Evolutionary conservation across 2,888 invertebrate genomes (phyloP), one percentile per base, ranked within the genome.

Genomic region (Patella depressa): DNA sequence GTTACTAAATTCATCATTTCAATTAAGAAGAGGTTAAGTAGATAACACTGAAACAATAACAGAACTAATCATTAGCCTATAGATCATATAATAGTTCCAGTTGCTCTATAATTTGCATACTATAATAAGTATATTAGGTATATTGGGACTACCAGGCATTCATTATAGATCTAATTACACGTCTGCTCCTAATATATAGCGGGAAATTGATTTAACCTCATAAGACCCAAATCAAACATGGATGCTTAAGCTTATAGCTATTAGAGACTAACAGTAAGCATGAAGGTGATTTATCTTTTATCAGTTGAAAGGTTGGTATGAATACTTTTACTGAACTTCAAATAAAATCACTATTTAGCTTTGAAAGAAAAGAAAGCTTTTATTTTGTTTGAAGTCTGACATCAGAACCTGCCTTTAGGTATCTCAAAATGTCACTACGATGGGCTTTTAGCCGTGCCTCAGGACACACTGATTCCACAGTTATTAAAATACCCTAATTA

Each of bases 401-500:
- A 45, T 45, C 45, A 45, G 45, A 45, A 45, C 9, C 45, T 45
- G 45, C 45, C 45, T 45, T 45, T 45, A 45, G 45, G 45, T 45
- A 45, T 45, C 12, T 65, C 19, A 65, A 65, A 65, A 65, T 65
- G 65, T 65, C 65, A 65, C 24, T 14, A 24, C 24, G 65, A 65
- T 45, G 24, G 19, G 65, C 65, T 65, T 24, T 11, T 3, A 65
- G 65, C 24, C 24, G 3, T 65, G 19, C 65, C 65, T 19, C 11
- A 11, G 14, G 65, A 65, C 65, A 12, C 24, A 24, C 19, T 24
- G 65, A 24, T 24, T 65, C 11, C 24, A 24, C 65, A 3, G 19
- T 65, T 65, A 24, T 65, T 65, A 65, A 65, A 65, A 65, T 65
- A 24, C 24, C 19, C 24, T 65, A 65, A 65, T 65, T 65, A 65